These are phyloP conservation scores for Ectemnius continuus DNA, from an alignment of 2,888 invertebrate species.

Conservation along the genomic window DNA sequence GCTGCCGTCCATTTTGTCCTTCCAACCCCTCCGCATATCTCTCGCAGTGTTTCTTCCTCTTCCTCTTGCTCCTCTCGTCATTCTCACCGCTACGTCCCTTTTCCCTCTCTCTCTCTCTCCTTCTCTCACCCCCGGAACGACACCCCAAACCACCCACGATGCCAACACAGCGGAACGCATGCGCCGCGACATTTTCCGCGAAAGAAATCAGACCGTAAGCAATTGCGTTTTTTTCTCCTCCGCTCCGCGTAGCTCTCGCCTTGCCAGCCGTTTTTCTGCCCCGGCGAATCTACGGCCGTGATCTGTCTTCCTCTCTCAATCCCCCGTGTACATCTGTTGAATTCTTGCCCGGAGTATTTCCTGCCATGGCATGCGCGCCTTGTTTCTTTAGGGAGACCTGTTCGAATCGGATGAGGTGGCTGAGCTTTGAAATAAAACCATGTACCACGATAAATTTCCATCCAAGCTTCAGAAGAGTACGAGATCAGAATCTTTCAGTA, in stretches of 20 bases:
- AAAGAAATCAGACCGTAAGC: conserved; percentile 49
- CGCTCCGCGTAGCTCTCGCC: background rate
- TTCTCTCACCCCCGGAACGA: conserved; percentile 40
- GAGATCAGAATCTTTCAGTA: too few species aligned
- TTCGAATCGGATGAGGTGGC: background rate
- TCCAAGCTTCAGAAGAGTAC: too few species aligned
- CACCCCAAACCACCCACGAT: conserved; percentile 54
- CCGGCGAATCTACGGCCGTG: conserved; percentile 3
- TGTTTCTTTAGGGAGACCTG: conserved; percentile 1
- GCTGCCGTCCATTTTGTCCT: conserved; percentile 76
- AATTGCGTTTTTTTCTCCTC: conserved; percentile 43
- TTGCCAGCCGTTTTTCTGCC: conserved; percentile 19
- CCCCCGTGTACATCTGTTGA: conserved; percentile 35
- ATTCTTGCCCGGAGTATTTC: background rate
- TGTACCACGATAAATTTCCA: too few species aligned
- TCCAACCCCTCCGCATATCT: conserved; percentile 49
- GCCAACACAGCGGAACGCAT: conserved; percentile 53
- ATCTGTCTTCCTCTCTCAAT: conserved; percentile 1
- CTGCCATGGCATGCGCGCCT: background rate
- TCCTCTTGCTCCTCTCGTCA: conserved; percentile 28
- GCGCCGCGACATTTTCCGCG: conserved; percentile 69
- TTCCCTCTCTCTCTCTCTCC: conserved; percentile 18
- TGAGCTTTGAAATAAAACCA: too few species aligned
- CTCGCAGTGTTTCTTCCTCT: conserved; percentile 42
- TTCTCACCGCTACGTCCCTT: conserved; percentile 20